Conservation (phyloP, 2,888 invertebrate species). For the Nysson spinosus region DNA sequence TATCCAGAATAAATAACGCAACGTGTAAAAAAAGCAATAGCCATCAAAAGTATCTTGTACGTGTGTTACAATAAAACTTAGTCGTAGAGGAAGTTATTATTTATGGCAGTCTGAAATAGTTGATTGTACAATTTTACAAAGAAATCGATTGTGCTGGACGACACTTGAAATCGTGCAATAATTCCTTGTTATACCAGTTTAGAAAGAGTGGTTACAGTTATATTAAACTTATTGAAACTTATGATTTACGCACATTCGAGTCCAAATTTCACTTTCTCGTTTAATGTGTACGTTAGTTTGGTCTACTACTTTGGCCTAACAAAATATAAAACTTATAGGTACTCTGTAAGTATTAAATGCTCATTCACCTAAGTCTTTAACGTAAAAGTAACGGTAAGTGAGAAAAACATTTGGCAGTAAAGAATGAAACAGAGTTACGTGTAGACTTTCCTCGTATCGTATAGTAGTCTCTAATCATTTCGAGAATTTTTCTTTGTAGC, state of each 20-base stretch:
- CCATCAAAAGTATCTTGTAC: slow-evolving; percentile 13
- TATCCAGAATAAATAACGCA: slow-evolving; percentile 9
- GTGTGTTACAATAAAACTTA: no score
- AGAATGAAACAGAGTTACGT: slow-evolving; percentile 12
- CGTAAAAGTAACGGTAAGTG: slow-evolving; percentile 25
- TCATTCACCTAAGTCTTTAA: slow-evolving; percentile 34
- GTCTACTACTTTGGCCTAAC: slow-evolving; percentile 60
- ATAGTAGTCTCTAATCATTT: neutral
- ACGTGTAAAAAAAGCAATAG: neutral
- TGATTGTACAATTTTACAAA: no score
- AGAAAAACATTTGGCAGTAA: slow-evolving; percentile 46
- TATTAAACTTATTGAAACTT: slow-evolving; percentile 7
- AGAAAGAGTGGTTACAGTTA: no score
- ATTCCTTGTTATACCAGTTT: slow-evolving; percentile 31
- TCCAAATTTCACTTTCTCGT: slow-evolving; percentile 11
- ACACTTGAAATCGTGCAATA: neutral
- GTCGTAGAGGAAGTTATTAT: slow-evolving; percentile 12
- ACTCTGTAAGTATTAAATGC: slow-evolving; percentile 45
- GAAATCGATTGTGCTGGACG: neutral
- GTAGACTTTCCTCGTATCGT: neutral
- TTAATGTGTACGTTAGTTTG: slow-evolving; percentile 52
- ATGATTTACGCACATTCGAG: slow-evolving; percentile 4
- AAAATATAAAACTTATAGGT: slow-evolving; percentile 48
- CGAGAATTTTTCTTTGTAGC: neutral
- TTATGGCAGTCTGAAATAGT: no score